Evolutionary conservation across 2,888 invertebrate species (phyloP).

Genomic region (Galeruca laticollis): DNA sequence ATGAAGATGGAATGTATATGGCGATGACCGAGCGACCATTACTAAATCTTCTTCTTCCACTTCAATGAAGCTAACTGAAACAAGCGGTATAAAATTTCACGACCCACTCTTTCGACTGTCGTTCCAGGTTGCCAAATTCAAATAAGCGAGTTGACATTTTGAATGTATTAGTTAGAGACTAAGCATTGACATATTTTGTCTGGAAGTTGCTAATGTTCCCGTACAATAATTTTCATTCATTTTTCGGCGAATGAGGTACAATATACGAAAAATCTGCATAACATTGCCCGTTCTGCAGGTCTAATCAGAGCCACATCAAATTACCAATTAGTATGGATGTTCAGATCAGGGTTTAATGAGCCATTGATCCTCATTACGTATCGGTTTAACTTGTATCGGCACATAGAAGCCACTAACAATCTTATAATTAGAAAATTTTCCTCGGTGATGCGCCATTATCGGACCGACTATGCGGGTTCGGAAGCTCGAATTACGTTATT

Average conservation of each 20-base stretch:
- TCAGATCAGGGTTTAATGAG: slow-evolving; percentile 63
- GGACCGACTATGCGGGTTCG: slow-evolving; percentile 2
- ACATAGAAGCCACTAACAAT: slow-evolving; percentile 34
- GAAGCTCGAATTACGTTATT: slow-evolving; percentile 31
- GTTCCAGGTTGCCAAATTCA: no score
- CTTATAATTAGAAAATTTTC: slow-evolving; percentile 38
- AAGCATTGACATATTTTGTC: no score
- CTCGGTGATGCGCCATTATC: slow-evolving; percentile 13
- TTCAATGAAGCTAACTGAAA: no score
- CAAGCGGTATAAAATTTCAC: no score
- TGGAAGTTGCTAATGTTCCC: no score
- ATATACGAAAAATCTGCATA: slow-evolving; percentile 14
- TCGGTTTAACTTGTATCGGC: slow-evolving; percentile 46
- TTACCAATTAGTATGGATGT: slow-evolving; percentile 66
- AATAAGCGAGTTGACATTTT: no score
- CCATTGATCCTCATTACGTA: slow-evolving; percentile 63
- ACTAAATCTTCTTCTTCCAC: no score
- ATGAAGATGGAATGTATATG: no score
- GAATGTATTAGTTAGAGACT: no score
- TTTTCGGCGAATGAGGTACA: not conserved
- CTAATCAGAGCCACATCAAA: slow-evolving; percentile 61
- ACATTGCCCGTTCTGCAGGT: slow-evolving; percentile 28
- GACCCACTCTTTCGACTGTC: no score
- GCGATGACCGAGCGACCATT: no score
- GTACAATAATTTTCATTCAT: no score